A percentile compares a stretch with the other conserved stretches of the same genome.
Conservation (phyloP, 2,113 vertebrate genomes). For the Pachypanchax playfairii region DNA sequence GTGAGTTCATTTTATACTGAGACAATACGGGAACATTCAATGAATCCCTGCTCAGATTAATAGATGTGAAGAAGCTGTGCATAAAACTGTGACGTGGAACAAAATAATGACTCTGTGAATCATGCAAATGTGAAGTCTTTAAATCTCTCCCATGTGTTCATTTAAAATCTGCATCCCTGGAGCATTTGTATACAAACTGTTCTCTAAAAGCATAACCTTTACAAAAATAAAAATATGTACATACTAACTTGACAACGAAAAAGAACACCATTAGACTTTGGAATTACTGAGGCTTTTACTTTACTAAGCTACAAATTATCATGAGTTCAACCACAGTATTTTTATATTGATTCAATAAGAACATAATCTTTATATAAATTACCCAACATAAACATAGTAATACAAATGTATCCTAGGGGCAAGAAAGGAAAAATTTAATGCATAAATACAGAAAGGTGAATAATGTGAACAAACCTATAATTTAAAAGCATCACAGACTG, state of each 20-base stretch:
- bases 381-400: background rate
- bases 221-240: too few species aligned
- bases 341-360: background rate
- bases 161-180: slow-evolving; percentile 41
- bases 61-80: slow-evolving; percentile 22
- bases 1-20: slow-evolving; percentile 8
- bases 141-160: slow-evolving; percentile 27
- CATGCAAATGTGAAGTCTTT: slow-evolving; percentile 18
- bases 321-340: too few species aligned
- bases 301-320: background rate
- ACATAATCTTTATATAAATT: background rate
- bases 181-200: slow-evolving; percentile 56
- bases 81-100: slow-evolving; percentile 4
- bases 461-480: background rate
- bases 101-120: slow-evolving; percentile 15
- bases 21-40: slow-evolving; percentile 8
- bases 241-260: slow-evolving; percentile 36
- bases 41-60: slow-evolving; percentile 28
- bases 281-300: background rate
- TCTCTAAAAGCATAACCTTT: slow-evolving; percentile 62
- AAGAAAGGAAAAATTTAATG: background rate
- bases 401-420: background rate
- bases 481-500: background rate
- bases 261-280: too few species aligned
- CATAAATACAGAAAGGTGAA: background rate